phyloP scores from a whole-genome alignment of 2,888 invertebrate species.

The Drosophila helvetica region DNA sequence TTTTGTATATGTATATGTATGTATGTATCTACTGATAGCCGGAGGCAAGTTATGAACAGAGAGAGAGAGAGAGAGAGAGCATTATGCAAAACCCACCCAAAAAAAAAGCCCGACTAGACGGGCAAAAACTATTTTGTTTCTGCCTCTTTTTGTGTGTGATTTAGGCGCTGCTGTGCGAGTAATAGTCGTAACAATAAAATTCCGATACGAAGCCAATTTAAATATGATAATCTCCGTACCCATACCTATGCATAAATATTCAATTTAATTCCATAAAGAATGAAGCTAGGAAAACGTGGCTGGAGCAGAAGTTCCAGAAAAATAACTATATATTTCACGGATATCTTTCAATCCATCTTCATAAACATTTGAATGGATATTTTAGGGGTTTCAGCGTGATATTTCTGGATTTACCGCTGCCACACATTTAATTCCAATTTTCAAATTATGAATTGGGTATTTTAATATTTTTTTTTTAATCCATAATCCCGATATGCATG shows the following conservation, averaged over 20 bases:
- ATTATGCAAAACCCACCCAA: slow-evolving; percentile 67
- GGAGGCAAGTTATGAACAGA: background rate
- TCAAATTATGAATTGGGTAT: slow-evolving; percentile 35
- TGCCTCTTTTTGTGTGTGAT: slow-evolving; percentile 2
- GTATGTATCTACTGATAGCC: background rate
- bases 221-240: background rate
- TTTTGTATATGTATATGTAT: slow-evolving; percentile 15
- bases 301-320: background rate
- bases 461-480: slow-evolving; percentile 19
- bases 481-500: slow-evolving; percentile 26
- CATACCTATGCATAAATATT: background rate
- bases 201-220: background rate
- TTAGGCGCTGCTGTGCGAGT: background rate
- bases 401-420: background rate
- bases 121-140: slow-evolving; percentile 4
- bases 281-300: too few relatives aligned
- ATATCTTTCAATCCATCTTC: background rate
- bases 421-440: slow-evolving; percentile 24
- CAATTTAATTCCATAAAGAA: too few relatives aligned
- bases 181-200: background rate
- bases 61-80: slow-evolving; percentile 25
- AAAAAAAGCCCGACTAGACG: slow-evolving; percentile 32
- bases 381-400: background rate
- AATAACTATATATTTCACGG: background rate
- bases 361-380: background rate